phyloP scores from a whole-genome alignment of 1,140 invertebrate genomes.

The Thereuonema tuberculata region DNA sequence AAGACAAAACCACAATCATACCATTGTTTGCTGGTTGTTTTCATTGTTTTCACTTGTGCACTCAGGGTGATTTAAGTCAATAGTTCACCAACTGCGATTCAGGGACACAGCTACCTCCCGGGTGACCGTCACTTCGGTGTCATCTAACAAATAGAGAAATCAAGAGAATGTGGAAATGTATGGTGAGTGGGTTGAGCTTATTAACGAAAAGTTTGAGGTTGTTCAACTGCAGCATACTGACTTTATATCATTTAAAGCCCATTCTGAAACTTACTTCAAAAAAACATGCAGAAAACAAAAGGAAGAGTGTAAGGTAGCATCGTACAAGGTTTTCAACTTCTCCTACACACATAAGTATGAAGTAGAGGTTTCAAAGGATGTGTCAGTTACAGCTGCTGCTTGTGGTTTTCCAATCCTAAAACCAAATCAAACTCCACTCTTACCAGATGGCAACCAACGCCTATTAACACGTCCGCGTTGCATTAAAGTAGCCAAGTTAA shows the following conservation, averaged over 20 bases:
- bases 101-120: neutral
- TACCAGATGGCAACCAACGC: neutral
- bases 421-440: neutral
- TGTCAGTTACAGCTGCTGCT: neutral
- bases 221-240: neutral
- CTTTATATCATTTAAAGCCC: neutral
- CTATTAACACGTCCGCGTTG: neutral
- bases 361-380: neutral
- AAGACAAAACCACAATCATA: constrained; percentile 1
- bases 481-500: neutral
- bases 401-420: neutral
- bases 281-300: neutral
- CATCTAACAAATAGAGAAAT: neutral
- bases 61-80: neutral
- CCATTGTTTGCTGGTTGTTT: neutral
- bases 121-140: neutral
- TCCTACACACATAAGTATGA: neutral
- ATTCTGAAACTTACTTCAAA: neutral
- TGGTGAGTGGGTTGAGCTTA: neutral
- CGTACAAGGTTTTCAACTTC: neutral
- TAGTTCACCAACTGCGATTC: neutral
- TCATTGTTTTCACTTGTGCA: neutral
- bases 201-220: neutral
- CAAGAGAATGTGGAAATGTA: neutral
- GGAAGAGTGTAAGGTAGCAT: neutral